phyloP scores from a whole-genome alignment of 1,140 invertebrate genomes.

The Cotesia typhae region DNA sequence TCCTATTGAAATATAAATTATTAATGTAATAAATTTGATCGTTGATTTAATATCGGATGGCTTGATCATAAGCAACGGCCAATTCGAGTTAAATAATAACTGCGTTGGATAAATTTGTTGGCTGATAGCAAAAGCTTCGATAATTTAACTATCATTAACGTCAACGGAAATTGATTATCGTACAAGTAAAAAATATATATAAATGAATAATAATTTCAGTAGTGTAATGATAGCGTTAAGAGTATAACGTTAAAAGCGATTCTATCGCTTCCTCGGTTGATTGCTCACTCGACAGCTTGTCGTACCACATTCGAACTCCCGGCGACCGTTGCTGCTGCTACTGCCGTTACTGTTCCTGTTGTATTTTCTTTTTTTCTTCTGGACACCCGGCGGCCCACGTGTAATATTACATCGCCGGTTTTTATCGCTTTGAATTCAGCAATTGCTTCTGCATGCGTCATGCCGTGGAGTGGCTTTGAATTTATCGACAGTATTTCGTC shows the following conservation, averaged over 20 bases:
- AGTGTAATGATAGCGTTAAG: neutral
- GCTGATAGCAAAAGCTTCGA: too few relatives aligned
- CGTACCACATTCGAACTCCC: slow-evolving; percentile 32
- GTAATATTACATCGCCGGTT: slow-evolving; percentile 83
- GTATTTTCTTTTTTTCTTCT: slow-evolving; percentile 59
- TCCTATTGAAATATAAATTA: slow-evolving; percentile 18
- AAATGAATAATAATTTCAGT: slow-evolving; percentile 7
- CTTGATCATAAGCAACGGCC: neutral
- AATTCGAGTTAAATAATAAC: too few relatives aligned
- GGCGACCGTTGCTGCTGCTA: neutral
- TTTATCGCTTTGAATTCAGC: slow-evolving; percentile 89
- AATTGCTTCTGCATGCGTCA: slow-evolving; percentile 90
- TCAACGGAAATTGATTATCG: too few relatives aligned
- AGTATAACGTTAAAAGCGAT: neutral
- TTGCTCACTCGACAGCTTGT: slow-evolving; percentile 45
- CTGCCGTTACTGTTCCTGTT: too few relatives aligned
- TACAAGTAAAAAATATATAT: neutral
- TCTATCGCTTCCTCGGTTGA: slow-evolving; percentile 16
- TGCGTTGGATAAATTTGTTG: too few relatives aligned
- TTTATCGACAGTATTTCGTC: slow-evolving; percentile 94
- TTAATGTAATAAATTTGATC: slow-evolving; percentile 5
- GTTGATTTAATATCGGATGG: slow-evolving; percentile 9
- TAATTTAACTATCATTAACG: too few relatives aligned
- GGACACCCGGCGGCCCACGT: slow-evolving; percentile 75
- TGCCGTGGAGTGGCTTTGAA: slow-evolving; percentile 79